Evolutionary conservation across 2,888 invertebrate genomes (phyloP).

Genomic region (Platycheirus albimanus): DNA sequence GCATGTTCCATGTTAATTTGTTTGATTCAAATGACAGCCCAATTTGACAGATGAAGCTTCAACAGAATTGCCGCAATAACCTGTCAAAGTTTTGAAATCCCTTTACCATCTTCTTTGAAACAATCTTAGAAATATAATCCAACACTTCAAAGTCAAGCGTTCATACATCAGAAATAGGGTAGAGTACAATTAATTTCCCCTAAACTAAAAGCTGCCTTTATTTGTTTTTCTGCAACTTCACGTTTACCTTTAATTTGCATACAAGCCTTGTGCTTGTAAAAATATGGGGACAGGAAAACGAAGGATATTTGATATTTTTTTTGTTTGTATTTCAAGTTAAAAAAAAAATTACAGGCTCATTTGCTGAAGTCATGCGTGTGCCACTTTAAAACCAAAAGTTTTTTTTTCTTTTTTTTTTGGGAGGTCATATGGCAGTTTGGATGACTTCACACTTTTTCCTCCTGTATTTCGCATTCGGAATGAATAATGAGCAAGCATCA

Average conservation of each 20-base stretch:
- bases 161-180: too few species aligned
- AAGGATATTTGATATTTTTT: slow-evolving; percentile 61
- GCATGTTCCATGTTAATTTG: too few species aligned
- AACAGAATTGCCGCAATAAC: too few species aligned
- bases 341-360: slow-evolving; percentile 56
- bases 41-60: too few species aligned
- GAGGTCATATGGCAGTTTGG: slow-evolving; percentile 49
- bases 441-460: slow-evolving; percentile 30
- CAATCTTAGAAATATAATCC: too few species aligned
- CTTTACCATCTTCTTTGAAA: too few species aligned
- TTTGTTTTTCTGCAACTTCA: slow-evolving; percentile 33
- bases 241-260: slow-evolving; percentile 47
- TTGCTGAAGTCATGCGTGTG: slow-evolving; percentile 70
- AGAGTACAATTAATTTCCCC: too few species aligned
- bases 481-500: slow-evolving; percentile 30
- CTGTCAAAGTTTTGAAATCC: too few species aligned
- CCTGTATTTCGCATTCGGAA: slow-evolving; percentile 11
- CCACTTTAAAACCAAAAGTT: slow-evolving; percentile 56
- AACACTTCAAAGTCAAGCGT: too few species aligned
- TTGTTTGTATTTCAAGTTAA: slow-evolving; percentile 4
- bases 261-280: slow-evolving; percentile 26
- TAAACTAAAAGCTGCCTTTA: not conserved
- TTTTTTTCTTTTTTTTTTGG: slow-evolving; percentile 14
- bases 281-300: slow-evolving; percentile 14
- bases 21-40: too few species aligned